phyloP scores from a whole-genome alignment of 2,797 vertebrate species.

The Galagoides demidoff region DNA sequence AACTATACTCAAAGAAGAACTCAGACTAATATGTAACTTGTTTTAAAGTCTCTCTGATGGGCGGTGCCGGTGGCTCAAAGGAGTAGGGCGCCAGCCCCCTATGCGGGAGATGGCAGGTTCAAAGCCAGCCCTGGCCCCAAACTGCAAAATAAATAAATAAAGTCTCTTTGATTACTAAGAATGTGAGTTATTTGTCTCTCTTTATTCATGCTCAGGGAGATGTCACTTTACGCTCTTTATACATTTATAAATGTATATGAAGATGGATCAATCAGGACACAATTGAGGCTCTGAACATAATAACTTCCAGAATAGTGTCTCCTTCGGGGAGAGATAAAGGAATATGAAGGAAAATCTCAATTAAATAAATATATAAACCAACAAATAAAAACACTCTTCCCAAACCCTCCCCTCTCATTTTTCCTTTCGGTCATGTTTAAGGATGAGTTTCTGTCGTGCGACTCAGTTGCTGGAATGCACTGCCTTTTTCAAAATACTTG shows the following conservation, averaged over 20 bases:
- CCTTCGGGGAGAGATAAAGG: neutral
- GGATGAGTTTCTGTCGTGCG: neutral
- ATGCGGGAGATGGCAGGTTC: too few relatives aligned
- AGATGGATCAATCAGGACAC: neutral
- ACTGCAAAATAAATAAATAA: too few relatives aligned
- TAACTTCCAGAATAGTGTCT: neutral
- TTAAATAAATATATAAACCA: neutral
- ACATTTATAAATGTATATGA: neutral
- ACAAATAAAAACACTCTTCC: neutral
- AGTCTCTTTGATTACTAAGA: neutral
- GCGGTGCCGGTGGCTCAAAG: too few relatives aligned
- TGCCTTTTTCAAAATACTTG: conserved; percentile 44
- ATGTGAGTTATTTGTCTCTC: neutral
- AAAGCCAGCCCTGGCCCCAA: too few relatives aligned
- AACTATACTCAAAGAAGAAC: neutral
- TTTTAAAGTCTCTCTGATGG: neutral
- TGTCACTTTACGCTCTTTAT: neutral
- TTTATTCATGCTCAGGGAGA: neutral
- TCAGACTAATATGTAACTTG: neutral
- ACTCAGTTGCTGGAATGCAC: conserved; percentile 23
- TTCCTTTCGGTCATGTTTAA: neutral
- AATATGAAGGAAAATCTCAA: neutral
- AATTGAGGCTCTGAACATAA: neutral
- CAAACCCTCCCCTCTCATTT: neutral
- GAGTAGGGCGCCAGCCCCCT: too few relatives aligned